Conservation (phyloP, 2,797 vertebrate genomes). For the Danio aesculapii region DNA sequence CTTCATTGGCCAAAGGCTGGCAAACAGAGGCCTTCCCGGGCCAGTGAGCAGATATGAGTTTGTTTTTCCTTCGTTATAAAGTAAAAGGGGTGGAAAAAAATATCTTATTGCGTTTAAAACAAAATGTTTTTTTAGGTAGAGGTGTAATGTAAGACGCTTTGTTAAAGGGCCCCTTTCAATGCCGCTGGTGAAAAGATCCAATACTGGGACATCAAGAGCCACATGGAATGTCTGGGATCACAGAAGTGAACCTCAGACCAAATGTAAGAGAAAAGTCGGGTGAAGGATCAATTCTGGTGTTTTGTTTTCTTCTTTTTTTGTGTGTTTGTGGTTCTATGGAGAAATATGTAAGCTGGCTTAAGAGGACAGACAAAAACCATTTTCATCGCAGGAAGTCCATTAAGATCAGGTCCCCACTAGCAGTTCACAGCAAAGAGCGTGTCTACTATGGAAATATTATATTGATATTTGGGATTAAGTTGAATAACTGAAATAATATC, state of each 20-base stretch:
- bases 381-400: conserved; percentile 84
- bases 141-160: conserved; percentile 99
- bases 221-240: conserved; percentile 89
- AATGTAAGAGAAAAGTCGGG: conserved; percentile 84
- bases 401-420: conserved; percentile 90
- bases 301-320: conserved; percentile 84
- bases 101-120: conserved; percentile 99
- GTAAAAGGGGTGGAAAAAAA: conserved; percentile 92
- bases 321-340: conserved; percentile 79
- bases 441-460: conserved; percentile 83
- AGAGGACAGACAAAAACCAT: conserved; percentile 92
- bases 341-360: conserved; percentile 85
- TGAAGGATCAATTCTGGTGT: conserved; percentile 90
- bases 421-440: conserved; percentile 88
- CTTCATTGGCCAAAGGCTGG: conserved; percentile 99
- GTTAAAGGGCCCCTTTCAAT: conserved; percentile 97
- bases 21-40: conserved; percentile 99
- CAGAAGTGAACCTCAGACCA: conserved; percentile 85
- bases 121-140: conserved; percentile 99
- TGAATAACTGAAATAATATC: conserved; percentile 71
- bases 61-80: conserved; percentile 70
- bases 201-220: conserved; percentile 88
- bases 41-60: conserved; percentile 95
- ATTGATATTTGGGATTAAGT: conserved; percentile 71
- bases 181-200: conserved; percentile 95